These are phyloP conservation scores for Epistrophella euchroma DNA, from an alignment of 2,888 invertebrate genomes.

Conservation along the genomic window DNA sequence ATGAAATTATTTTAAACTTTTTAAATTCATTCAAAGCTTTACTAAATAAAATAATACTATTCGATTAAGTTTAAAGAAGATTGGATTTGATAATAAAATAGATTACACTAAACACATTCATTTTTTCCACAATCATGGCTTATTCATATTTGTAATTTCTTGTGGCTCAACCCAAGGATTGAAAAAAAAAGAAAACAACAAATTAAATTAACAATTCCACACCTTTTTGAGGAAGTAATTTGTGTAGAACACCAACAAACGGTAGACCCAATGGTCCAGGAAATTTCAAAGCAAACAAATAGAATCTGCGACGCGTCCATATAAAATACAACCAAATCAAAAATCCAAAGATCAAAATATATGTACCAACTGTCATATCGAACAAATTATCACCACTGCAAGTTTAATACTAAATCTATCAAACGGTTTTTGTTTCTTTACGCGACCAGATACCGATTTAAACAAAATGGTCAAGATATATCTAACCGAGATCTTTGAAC, in stretches of 20 bases:
- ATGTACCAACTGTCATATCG: slow-evolving; percentile 65
- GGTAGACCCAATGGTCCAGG: slow-evolving; percentile 64
- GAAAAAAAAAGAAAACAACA: background rate
- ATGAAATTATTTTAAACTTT: no score
- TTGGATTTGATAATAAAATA: no score
- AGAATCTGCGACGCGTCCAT: slow-evolving; percentile 68
- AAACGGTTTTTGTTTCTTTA: slow-evolving; percentile 38
- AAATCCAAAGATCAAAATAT: slow-evolving; percentile 54
- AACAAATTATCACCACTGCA: slow-evolving; percentile 51
- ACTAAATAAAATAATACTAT: no score
- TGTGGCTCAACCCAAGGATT: no score
- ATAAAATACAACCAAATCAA: slow-evolving; percentile 64
- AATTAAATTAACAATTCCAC: background rate
- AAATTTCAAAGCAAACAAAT: slow-evolving; percentile 62
- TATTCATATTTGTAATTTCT: no score
- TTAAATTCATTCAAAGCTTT: no score
- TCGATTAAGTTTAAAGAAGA: no score
- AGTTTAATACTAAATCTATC: slow-evolving; percentile 50
- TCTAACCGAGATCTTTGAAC: slow-evolving; percentile 56
- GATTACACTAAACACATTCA: no score
- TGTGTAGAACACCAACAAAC: slow-evolving; percentile 53
- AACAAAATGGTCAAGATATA: slow-evolving; percentile 31
- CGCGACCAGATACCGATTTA: slow-evolving; percentile 21
- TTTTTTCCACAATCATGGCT: no score
- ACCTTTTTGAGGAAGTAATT: slow-evolving; percentile 55